Evolutionary conservation across 2,113 vertebrate species (phyloP), one percentile per base, ranked within the genome.

Genomic region (Nicator chloris): DNA sequence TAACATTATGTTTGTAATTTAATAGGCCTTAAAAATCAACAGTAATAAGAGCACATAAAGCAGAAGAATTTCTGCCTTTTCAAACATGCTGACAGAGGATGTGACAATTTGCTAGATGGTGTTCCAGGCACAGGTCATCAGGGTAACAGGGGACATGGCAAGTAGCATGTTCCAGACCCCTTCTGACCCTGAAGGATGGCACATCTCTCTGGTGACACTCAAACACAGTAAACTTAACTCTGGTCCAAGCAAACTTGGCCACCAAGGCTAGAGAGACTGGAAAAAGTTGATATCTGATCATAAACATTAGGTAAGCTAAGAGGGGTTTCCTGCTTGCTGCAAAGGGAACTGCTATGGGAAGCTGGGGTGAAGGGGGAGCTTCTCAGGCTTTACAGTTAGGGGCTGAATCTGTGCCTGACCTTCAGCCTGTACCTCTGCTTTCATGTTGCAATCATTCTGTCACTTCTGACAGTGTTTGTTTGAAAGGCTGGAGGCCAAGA

Each of bases 401-500:
- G 44, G 31, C 61, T 89, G 77, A 78, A 65, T 49, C n/a, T 14
- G 31, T 57, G 86, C 40, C 91, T 65, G 91, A 96, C 94, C 96
- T 96, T 93, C 78, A 76, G 83, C n/a, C 91, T 45, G 57, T 95
- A 84, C 53, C 61, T 96, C 82, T 92, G 68, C 72, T 83, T 93
- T 63, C 86, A 30, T 96, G 94, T 91, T 91, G 95, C 93, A 96
- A 97, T 87, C 37, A 87, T 60, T 68, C 77, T 81, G 80, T 70
- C 68, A 39, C 37, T 79, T 76, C 91, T 82, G 37, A 17, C 1
- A 1, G n/a, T 91, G 80, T 95, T 96, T 96, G 88, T 93, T 76
- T 85, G 57, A 76, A 89, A 76, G 69, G 40, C 66, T 89, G 80
- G 90, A 93, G 86, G 83, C 80, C 83, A 90, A 92, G 47, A 94